Base-by-base conservation (phyloP, 2,797 vertebrate species). In the Xenentodon cancila region DNA sequence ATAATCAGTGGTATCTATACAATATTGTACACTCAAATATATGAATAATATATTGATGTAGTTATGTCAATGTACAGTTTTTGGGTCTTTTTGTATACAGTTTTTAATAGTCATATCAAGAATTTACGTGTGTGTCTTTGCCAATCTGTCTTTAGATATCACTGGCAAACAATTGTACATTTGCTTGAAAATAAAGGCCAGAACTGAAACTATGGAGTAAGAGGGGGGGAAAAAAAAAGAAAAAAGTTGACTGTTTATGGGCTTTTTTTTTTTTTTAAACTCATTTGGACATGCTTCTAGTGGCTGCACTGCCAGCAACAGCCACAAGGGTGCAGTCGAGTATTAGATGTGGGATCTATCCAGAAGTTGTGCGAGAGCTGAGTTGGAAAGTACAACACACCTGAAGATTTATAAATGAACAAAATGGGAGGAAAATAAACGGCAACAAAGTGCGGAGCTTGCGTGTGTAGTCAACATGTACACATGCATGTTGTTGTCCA, bases 111-210 rank as follows among this genome's bases (percentile, higher is more conserved):
- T 91, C 81, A 74, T 87, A 88, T 89, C 68, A 80, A 88, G 75
- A 88, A 84, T 40, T 85, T 87, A 87, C 62, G 83, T 92, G 88
- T 91, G 88, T 79, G 86, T 85, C 87, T 82, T 90, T 92, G 92
- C 85, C 89, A 88, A 91, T 79, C 81, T 93, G 92, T 93, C 85
- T 80, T 84, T 93, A 94, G 93, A 87, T 80, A 77, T 84, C 73
- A 75, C 87, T 77, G 85, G 91, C 85, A 91, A 92, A 81, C 70
- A 80, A 83, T 81, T 88, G 86, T 91, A 89, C 64, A 91, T 92
- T 88, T 93, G 92, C 92, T 94, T 93, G 32, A 88, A 92, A 95
- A 94, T 95, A 95, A 95, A 96, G 92, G 75, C 78, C 87, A 89
- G 71, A 76, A 63, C 43, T 77, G 47, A 53, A 79, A 71, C 69